These are phyloP conservation scores for Choristoneura fumiferana DNA, from an alignment of 1,140 invertebrate species.

Conservation along the genomic window DNA sequence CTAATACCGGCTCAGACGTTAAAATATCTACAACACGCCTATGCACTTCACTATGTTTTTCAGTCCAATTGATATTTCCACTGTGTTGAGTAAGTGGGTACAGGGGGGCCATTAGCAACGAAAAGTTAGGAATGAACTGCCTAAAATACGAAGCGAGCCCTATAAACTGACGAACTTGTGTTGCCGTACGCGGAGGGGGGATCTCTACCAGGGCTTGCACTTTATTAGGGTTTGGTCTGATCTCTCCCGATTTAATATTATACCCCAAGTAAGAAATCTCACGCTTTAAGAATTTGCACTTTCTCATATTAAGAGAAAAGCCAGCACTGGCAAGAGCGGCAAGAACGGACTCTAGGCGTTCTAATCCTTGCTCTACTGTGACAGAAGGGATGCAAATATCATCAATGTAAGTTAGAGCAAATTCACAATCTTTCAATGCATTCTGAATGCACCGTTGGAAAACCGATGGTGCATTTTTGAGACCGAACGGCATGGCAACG, in stretches of 20 bases:
- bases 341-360: constrained; percentile 26
- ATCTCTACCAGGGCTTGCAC: constrained; percentile 28
- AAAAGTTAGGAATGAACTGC: constrained; percentile 44
- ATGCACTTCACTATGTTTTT: constrained; percentile 26
- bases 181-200: constrained; percentile 35
- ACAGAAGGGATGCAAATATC: constrained; percentile 28
- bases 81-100: constrained; percentile 27
- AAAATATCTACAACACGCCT: constrained; percentile 29
- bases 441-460: constrained; percentile 45
- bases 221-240: constrained; percentile 32
- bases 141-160: constrained; percentile 47
- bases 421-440: constrained; percentile 15
- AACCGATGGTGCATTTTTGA: constrained; percentile 45
- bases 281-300: constrained; percentile 37
- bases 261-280: constrained; percentile 32
- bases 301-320: constrained; percentile 39
- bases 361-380: constrained; percentile 28
- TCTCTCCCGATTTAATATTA: constrained; percentile 20
- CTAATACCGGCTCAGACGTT: constrained; percentile 47
- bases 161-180: constrained; percentile 40
- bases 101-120: constrained; percentile 34
- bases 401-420: constrained; percentile 33
- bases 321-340: constrained; percentile 25
- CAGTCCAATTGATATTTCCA: constrained; percentile 24
- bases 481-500: constrained; percentile 37